A percentile compares a stretch with the other conserved stretches of the same genome.
Evolutionary conservation across 2,113 vertebrate genomes (phyloP).

Genomic region (Strix uralensis): DNA sequence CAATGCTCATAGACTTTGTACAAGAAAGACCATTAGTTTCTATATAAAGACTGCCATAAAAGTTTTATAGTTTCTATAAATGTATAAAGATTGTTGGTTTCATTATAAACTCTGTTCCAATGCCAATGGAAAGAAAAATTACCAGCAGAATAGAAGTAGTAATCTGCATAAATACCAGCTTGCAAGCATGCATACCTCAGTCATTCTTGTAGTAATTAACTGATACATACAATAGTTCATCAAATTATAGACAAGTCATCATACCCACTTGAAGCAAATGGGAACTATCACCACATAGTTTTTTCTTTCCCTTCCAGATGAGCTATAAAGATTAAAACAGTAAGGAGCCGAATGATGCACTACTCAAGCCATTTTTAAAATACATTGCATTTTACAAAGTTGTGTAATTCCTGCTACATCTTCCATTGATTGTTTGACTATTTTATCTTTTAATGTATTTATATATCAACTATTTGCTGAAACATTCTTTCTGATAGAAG

Average conservation of each 20-base stretch:
- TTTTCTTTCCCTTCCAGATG: neutral
- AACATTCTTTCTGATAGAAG: neutral
- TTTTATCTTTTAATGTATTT: neutral
- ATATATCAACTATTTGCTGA: neutral
- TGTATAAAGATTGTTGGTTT: conserved; percentile 73
- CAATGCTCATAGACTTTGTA: conserved; percentile 55
- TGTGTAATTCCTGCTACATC: neutral
- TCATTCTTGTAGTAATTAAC: conserved; percentile 40
- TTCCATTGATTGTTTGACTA: neutral
- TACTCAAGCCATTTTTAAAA: neutral
- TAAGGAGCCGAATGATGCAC: conserved; percentile 2
- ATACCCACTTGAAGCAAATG: neutral
- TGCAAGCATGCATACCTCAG: conserved; percentile 13
- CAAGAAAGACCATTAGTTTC: conserved; percentile 72
- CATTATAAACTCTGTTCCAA: conserved; percentile 62
- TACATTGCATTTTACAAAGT: neutral
- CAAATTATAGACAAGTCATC: conserved; percentile 31
- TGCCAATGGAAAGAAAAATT: conserved; percentile 72
- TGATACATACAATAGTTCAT: conserved; percentile 38
- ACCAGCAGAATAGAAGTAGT: conserved; percentile 57
- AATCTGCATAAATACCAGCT: conserved; percentile 37
- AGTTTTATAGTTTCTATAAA: conserved; percentile 78
- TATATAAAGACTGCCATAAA: conserved; percentile 76
- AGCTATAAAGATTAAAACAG: conserved; percentile 37
- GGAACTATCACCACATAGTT: neutral